Percentiles rank a stretch among this genome's conserved stretches.
phyloP scores from a whole-genome alignment of 2,888 invertebrate species.

The Ecdyonurus torrentis region DNA sequence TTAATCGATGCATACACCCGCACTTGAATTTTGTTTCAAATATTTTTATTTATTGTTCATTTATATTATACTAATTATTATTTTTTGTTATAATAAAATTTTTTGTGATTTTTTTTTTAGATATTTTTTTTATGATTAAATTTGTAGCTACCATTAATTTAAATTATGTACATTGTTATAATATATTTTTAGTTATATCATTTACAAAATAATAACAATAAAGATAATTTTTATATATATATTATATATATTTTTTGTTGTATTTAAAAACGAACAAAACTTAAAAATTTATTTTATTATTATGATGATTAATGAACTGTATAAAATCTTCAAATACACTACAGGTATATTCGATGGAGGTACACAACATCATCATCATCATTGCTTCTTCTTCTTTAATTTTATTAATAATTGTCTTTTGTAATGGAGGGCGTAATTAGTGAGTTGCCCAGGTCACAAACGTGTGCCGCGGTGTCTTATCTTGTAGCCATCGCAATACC shows the following conservation, averaged over 20 bases:
- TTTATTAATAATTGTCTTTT: neutral
- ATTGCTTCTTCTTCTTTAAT: no score
- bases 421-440: neutral
- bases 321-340: neutral
- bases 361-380: no score
- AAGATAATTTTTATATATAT: no score
- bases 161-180: neutral
- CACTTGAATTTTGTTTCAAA: no score
- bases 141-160: neutral
- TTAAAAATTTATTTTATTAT: neutral
- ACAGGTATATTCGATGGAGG: neutral
- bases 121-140: neutral
- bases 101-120: neutral
- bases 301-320: neutral
- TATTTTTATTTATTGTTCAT: no score
- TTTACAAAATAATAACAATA: neutral
- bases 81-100: neutral
- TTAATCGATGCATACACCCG: neutral
- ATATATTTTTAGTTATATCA: neutral
- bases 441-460: neutral
- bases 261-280: neutral
- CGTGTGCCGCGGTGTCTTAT: neutral
- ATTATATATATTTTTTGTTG: no score
- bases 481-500: neutral
- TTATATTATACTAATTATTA: no score